Evolutionary conservation across 2,113 vertebrate species (phyloP).

Genomic region (Illadopsis cleaveri): DNA sequence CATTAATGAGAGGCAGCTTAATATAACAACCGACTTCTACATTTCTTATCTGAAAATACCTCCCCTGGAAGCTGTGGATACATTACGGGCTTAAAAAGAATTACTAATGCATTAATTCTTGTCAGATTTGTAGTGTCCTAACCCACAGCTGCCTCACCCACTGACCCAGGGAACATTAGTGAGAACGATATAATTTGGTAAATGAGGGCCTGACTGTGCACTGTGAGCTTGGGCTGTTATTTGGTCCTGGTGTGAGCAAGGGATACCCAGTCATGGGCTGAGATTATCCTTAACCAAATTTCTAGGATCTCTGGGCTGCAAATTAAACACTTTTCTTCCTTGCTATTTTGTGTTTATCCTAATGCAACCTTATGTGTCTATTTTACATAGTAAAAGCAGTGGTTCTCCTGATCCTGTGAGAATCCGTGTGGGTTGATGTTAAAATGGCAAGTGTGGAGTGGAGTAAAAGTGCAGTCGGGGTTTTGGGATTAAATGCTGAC

Average conservation of each 20-base stretch:
- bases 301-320: background rate
- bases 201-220: conserved; percentile 1
- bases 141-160: conserved; percentile 52
- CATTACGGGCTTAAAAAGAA: conserved; percentile 62
- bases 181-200: conserved; percentile 29
- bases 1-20: conserved; percentile 57
- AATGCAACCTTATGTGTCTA: background rate
- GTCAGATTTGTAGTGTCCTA: conserved; percentile 64
- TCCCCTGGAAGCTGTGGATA: conserved; percentile 60
- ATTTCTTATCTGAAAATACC: conserved; percentile 67
- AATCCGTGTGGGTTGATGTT: background rate
- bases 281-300: conserved; percentile 8
- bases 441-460: background rate
- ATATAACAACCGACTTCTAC: conserved; percentile 48
- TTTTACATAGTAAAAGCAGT: background rate
- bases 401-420: background rate
- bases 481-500: background rate
- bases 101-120: conserved; percentile 65
- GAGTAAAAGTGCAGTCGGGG: background rate
- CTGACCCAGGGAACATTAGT: conserved; percentile 45
- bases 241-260: background rate
- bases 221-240: background rate
- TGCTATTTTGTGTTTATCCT: background rate
- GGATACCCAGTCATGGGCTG: background rate
- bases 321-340: background rate